Percentiles rank a stretch among this genome's conserved stretches.
These are phyloP conservation scores for Leptestheria dahalacensis DNA, from an alignment of 1,140 invertebrate genomes.

Conservation along the genomic window DNA sequence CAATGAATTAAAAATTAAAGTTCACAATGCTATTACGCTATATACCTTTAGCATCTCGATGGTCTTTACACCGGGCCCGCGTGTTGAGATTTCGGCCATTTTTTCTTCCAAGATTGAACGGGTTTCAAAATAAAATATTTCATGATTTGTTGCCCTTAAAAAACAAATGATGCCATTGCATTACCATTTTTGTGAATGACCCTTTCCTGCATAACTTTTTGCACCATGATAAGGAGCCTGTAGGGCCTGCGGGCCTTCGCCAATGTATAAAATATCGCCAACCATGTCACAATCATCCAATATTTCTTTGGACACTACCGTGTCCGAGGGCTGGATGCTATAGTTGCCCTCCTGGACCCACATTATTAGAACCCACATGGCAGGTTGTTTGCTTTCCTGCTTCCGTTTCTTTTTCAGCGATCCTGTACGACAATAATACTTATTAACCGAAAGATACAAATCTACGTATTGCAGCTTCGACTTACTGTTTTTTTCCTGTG, in stretches of 20 bases:
- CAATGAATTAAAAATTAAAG: too few species aligned
- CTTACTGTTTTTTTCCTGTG: too few species aligned
- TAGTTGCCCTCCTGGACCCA: neutral
- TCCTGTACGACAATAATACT: too few species aligned
- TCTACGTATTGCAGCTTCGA: too few species aligned
- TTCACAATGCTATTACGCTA: too few species aligned
- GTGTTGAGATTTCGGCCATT: neutral
- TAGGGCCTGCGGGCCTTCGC: neutral
- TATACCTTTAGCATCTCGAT: neutral
- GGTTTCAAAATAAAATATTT: neutral
- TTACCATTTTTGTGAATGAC: neutral
- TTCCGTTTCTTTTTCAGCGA: too few species aligned
- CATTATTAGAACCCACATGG: neutral
- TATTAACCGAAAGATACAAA: too few species aligned
- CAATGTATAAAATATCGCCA: neutral
- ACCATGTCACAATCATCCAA: neutral
- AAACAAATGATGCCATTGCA: neutral
- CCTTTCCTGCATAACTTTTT: neutral
- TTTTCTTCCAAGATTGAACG: neutral
- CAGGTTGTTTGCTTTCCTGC: too few species aligned
- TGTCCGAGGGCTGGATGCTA: neutral
- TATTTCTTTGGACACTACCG: neutral
- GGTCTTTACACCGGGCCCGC: neutral
- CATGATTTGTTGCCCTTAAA: too few species aligned
- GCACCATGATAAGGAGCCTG: neutral